Conservation (phyloP, 2,113 vertebrate genomes). For the Oncorhynchus keta region DNA sequence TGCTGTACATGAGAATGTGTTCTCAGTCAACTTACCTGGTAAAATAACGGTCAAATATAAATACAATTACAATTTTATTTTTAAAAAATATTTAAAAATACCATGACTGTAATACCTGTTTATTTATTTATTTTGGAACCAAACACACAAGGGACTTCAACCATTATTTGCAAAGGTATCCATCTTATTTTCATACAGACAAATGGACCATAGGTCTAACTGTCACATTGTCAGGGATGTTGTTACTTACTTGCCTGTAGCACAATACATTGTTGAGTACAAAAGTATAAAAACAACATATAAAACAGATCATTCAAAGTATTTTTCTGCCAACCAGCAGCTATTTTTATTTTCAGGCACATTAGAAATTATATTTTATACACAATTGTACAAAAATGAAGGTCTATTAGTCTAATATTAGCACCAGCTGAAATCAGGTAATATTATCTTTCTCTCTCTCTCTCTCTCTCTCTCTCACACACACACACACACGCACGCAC, state of each 20-base stretch:
- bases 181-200: background rate
- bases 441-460: conserved; percentile 30
- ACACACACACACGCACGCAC: conserved; percentile 33
- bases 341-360: conserved; percentile 31
- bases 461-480: too few species aligned
- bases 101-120: background rate
- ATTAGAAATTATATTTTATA: conserved; percentile 38
- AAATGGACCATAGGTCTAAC: conserved; percentile 2
- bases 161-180: background rate
- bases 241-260: conserved; percentile 34
- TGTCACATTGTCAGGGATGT: conserved; percentile 64
- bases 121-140: background rate
- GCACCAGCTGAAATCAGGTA: conserved; percentile 65
- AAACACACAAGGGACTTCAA: background rate
- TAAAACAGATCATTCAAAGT: conserved; percentile 35
- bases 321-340: conserved; percentile 68
- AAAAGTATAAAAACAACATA: conserved; percentile 47
- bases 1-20: too few species aligned
- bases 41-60: background rate
- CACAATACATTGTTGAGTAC: conserved; percentile 34
- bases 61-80: background rate
- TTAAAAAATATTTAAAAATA: background rate
- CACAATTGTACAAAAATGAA: conserved; percentile 35
- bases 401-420: conserved; percentile 51
- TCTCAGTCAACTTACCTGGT: too few species aligned